Conservation (phyloP, 2,888 invertebrate genomes). For the Axea sp. region DNA sequence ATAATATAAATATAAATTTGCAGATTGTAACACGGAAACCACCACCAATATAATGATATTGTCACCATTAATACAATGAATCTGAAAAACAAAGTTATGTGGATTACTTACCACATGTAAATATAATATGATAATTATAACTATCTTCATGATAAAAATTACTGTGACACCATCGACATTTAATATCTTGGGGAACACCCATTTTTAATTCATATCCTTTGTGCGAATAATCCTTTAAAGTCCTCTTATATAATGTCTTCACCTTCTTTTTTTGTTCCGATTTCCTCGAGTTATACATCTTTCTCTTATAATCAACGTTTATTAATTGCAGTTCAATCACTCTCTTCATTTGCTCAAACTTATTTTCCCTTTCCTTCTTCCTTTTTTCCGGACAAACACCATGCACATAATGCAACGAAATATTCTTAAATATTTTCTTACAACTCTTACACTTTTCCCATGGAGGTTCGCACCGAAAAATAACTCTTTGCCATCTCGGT, state of each 20-base stretch:
- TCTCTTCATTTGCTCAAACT: conserved; percentile 9
- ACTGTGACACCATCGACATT: conserved; percentile 1
- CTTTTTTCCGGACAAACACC: conserved; percentile 19
- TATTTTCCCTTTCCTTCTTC: conserved; percentile 11
- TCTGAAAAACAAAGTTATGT: no score
- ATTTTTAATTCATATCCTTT: background rate
- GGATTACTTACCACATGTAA: conserved; percentile 27
- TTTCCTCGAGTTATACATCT: no score
- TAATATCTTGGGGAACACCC: background rate
- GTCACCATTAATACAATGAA: no score
- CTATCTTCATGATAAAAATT: conserved; percentile 28
- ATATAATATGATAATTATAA: conserved; percentile 11
- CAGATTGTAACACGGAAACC: no score
- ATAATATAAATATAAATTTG: no score
- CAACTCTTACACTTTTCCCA: conserved; percentile 15
- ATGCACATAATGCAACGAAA: background rate
- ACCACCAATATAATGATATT: no score
- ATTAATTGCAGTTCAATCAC: background rate
- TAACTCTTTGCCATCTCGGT: conserved; percentile 21
- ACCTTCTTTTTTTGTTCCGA: background rate
- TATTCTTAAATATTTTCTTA: conserved; percentile 12
- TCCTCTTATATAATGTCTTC: background rate
- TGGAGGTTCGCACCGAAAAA: conserved; percentile 31
- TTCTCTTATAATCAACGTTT: no score
- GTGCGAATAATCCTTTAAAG: no score